Evolutionary conservation across 53 echinoderm and acorn worm species (phyloP), one percentile per base, ranked within the genome.

Genomic region (Hippasteria phrygiana): DNA sequence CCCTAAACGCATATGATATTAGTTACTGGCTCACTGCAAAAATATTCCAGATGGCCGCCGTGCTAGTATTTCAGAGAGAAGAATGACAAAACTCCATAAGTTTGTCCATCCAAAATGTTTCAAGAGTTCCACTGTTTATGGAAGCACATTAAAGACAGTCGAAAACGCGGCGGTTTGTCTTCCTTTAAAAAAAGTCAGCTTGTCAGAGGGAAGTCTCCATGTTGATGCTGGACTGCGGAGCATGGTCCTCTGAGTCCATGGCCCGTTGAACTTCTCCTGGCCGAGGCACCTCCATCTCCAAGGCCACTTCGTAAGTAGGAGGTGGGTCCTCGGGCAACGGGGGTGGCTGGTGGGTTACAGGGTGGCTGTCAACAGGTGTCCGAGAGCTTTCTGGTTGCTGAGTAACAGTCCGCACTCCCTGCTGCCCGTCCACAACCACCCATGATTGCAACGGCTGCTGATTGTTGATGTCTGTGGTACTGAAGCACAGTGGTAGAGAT

Each of bases 181-280:
- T 3, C 3, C n/a, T 22, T 59, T n/a, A n/a, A n/a, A n/a, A n/a
- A n/a, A n/a, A n/a, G n/a, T n/a, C n/a, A 43, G 62, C 75, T 66
- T 28, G 89, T 89, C 89, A 89, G 37, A 89, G 79, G 51, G 89
- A 89, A 9, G 89, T 89, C 55, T 89, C 89, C 69, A 89, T 89
- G 71, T 89, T 89, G 29, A 89, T 24, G 54, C 36, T 70, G 34
- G 80, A 80, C 78, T 55, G 35, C 27, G 42, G 75, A 27, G 87
- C 20, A 37, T 88, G 88, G 22, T 75, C 40, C 17, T 62, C 48
- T 16, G 47, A 41, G 36, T 85, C 51, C 14, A 53, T 18, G 6
- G 50, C n/a, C 48, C 36, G 78, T 39, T 78, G 35, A 41, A 7
- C 31, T 37, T 41, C 64, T 5, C 47, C 35, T 20, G 40, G 51